Evolutionary conservation across 1,140 invertebrate genomes (phyloP).

Genomic region (Plutomurus gul): DNA sequence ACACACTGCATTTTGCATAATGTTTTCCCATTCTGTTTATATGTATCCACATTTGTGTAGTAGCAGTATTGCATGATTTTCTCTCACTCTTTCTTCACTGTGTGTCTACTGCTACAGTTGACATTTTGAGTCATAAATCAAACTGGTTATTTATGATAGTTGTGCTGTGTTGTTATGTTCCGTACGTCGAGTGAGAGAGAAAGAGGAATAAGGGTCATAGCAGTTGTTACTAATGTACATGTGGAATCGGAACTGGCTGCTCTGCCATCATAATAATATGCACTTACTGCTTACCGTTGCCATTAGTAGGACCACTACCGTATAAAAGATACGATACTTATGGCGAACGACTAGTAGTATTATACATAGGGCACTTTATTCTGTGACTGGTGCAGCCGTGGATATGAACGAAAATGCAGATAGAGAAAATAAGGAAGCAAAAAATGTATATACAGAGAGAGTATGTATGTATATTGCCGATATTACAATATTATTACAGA

Average conservation of each 20-base stretch:
- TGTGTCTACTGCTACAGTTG: slow-evolving; percentile 9
- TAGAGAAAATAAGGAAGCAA: too few species aligned
- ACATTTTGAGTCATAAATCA: slow-evolving; percentile 33
- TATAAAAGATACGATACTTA: too few species aligned
- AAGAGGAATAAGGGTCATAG: slow-evolving; percentile 4
- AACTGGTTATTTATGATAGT: slow-evolving; percentile 28
- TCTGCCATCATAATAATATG: not conserved
- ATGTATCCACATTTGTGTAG: not conserved
- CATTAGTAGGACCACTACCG: not conserved
- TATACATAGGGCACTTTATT: too few species aligned
- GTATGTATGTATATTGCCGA: too few species aligned
- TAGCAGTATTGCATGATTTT: not conserved
- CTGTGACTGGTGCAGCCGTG: too few species aligned
- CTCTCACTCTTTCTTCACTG: slow-evolving; percentile 12
- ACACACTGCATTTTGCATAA: not conserved
- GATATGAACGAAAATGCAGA: too few species aligned
- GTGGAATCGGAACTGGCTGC: not conserved
- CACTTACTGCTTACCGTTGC: not conserved
- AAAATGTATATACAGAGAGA: too few species aligned
- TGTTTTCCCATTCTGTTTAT: not conserved
- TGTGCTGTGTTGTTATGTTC: slow-evolving; percentile 1
- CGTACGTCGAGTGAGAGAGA: not conserved
- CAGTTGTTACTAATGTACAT: not conserved
- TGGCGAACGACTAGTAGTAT: too few species aligned
- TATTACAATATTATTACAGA: too few species aligned